phyloP scores from a whole-genome alignment of 2,797 vertebrate species.

The Typhlichthys eigenmanni region DNA sequence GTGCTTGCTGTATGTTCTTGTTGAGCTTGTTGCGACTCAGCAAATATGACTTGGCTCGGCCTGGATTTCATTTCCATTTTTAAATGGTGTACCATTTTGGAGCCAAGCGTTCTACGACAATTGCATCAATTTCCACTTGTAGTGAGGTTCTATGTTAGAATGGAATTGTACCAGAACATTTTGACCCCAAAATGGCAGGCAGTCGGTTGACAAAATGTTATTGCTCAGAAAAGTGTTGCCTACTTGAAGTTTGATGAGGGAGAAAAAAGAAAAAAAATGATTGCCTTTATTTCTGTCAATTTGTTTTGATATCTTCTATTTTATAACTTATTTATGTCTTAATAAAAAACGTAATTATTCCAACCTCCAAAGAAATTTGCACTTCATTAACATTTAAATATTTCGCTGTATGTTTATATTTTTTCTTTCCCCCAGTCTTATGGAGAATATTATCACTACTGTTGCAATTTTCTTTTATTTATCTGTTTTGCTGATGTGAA shows the following conservation, averaged over 20 bases:
- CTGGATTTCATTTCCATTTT: conserved; percentile 51
- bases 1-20: conserved; percentile 21
- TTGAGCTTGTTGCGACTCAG: conserved; percentile 15
- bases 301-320: conserved; percentile 77
- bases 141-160: conserved; percentile 9
- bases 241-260: conserved; percentile 98
- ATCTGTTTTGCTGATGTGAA: conserved; percentile 74
- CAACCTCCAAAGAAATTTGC: conserved; percentile 99
- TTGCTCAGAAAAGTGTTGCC: conserved; percentile 57
- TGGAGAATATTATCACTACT: conserved; percentile 63
- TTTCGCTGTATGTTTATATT: conserved; percentile 67
- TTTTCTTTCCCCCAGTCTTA: conserved; percentile 53
- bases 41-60: conserved; percentile 23
- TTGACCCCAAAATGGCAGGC: conserved; percentile 39
- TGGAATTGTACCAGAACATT: conserved; percentile 20
- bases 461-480: conserved; percentile 51
- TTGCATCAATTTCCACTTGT: conserved; percentile 19
- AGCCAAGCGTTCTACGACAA: conserved; percentile 18
- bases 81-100: conserved; percentile 32
- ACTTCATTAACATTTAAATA: conserved; percentile 82
- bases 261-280: conserved; percentile 22
- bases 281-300: conserved; percentile 83
- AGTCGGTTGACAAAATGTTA: conserved; percentile 33
- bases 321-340: conserved; percentile 85
- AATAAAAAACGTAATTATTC: conserved; percentile 84